Evolutionary conservation across 2,113 vertebrate species (phyloP).

Genomic region (Cinclus mexicanus): DNA sequence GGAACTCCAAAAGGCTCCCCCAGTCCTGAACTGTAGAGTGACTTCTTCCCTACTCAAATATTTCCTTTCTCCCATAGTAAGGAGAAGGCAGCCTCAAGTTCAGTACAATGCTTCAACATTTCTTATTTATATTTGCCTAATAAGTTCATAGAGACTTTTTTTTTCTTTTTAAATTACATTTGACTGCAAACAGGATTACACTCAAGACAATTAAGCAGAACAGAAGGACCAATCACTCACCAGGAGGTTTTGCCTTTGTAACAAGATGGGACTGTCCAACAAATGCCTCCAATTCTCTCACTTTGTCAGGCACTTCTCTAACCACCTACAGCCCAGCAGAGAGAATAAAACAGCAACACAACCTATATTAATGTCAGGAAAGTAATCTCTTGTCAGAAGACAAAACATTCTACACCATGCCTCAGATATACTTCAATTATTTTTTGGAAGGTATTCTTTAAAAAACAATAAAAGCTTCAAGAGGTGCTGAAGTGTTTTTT

Average conservation of each 20-base stretch:
- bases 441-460: background rate
- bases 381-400: background rate
- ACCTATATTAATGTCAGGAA: background rate
- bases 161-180: background rate
- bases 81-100: background rate
- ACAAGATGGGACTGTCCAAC: conserved; percentile 66
- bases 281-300: conserved; percentile 77
- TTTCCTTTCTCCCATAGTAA: background rate
- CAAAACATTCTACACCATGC: background rate
- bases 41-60: background rate
- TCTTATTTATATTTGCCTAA: background rate
- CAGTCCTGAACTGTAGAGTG: background rate
- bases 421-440: background rate
- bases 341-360: background rate
- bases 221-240: conserved; percentile 31
- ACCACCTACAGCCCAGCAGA: conserved; percentile 71
- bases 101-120: fast-evolving
- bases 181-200: background rate
- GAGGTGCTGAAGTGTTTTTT: background rate
- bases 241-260: conserved; percentile 74
- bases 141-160: background rate
- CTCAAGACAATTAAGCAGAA: background rate
- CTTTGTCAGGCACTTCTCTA: conserved; percentile 80
- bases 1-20: background rate
- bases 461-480: background rate